Conservation (phyloP, 2,888 invertebrate genomes). For the Phragmatobia fuliginosa region DNA sequence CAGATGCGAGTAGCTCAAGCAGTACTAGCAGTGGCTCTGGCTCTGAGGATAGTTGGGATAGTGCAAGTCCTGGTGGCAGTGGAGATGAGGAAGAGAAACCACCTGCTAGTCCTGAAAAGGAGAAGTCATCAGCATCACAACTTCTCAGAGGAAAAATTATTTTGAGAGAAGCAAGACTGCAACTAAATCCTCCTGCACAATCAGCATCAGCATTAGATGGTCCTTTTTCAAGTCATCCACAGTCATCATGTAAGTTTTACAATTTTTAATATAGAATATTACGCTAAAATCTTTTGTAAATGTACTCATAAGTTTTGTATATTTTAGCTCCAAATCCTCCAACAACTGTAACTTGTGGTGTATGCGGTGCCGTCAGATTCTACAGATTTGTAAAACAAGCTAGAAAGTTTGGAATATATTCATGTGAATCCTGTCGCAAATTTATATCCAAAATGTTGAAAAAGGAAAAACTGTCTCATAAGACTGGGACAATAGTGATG, state of each 20-base stretch:
- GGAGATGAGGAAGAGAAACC: conserved; percentile 76
- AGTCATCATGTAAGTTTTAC: conserved; percentile 73
- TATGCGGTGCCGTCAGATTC: conserved; percentile 92
- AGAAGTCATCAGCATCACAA: conserved; percentile 80
- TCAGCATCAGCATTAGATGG: conserved; percentile 87
- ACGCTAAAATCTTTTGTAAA: too few species aligned
- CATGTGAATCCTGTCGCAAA: conserved; percentile 95
- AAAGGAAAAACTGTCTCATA: conserved; percentile 87
- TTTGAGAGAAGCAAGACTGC: conserved; percentile 89
- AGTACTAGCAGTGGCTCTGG: conserved; percentile 80
- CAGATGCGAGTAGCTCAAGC: conserved; percentile 81
- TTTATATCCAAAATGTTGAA: conserved; percentile 94
- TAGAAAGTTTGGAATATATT: conserved; percentile 93
- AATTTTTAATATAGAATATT: too few species aligned
- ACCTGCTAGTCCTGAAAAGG: conserved; percentile 79
- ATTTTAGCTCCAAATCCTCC: conserved; percentile 85
- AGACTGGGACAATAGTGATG: conserved; percentile 84
- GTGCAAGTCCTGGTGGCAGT: conserved; percentile 74
- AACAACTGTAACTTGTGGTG: conserved; percentile 91
- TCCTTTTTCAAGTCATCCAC: conserved; percentile 86
- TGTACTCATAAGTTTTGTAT: conserved; percentile 8
- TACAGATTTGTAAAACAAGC: conserved; percentile 93
- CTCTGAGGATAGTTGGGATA: conserved; percentile 81
- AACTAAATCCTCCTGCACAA: conserved; percentile 83
- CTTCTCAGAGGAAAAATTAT: conserved; percentile 89